Conservation (phyloP, 30 jellyfish, hydroid and myxozoan genomes). For the Aurelia coerulea region DNA sequence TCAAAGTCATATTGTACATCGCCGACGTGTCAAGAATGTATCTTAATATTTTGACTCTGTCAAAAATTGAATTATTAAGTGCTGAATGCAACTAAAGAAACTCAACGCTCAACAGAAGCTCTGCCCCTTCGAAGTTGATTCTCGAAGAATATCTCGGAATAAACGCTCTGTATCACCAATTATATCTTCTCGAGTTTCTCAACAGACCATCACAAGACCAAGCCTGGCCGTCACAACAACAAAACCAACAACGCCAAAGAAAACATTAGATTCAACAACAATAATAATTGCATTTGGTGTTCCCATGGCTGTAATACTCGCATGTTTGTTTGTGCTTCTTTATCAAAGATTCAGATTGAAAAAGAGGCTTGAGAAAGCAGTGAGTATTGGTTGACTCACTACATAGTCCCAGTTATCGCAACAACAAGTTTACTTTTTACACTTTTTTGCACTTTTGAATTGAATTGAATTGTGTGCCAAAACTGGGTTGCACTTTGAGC, state of each 20-base stretch:
- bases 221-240: neutral
- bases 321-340: slow-evolving; percentile 9
- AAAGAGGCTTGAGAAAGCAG: slow-evolving; percentile 20
- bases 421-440: too few relatives aligned
- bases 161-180: neutral
- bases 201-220: slow-evolving; percentile 27
- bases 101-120: too few relatives aligned
- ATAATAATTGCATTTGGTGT: slow-evolving; percentile 13
- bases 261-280: slow-evolving; percentile 8
- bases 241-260: slow-evolving; percentile 6
- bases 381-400: neutral
- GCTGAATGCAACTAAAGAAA: too few relatives aligned
- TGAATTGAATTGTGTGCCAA: too few relatives aligned
- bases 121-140: neutral
- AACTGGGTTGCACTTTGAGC: too few relatives aligned
- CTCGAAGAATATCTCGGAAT: neutral
- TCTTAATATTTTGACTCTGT: too few relatives aligned
- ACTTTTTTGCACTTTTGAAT: too few relatives aligned
- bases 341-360: slow-evolving; percentile 12
- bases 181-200: neutral
- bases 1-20: too few relatives aligned
- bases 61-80: too few relatives aligned
- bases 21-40: too few relatives aligned
- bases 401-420: too few relatives aligned
- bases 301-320: slow-evolving; percentile 27